Evolutionary conservation across 2,113 vertebrate genomes (phyloP).

Genomic region (Alouatta palliata): DNA sequence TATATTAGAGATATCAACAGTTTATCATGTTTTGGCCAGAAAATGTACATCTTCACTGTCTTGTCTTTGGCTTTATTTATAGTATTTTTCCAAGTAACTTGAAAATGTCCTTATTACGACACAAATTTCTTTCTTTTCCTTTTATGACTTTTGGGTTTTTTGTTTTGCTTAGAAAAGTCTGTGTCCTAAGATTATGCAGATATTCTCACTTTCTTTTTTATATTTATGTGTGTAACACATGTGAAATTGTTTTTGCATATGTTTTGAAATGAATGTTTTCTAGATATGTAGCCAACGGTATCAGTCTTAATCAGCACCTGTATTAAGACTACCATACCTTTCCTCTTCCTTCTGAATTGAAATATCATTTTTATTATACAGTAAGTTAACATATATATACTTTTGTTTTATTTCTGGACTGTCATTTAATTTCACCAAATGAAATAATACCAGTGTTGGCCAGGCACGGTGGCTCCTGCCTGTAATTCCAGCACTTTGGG

Average conservation of each 20-base stretch:
- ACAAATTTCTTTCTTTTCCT: not conserved
- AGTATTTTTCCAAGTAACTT: not conserved
- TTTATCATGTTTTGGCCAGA: not conserved
- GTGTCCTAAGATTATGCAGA: not conserved
- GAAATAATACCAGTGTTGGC: not conserved
- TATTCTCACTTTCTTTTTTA: not conserved
- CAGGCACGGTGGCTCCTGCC: no score
- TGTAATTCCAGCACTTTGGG: no score
- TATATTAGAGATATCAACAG: not conserved
- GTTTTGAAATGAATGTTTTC: not conserved
- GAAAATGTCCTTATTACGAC: not conserved
- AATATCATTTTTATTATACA: not conserved
- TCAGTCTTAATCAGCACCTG: not conserved
- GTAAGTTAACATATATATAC: not conserved
- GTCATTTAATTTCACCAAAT: not conserved
- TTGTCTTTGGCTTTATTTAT: not conserved
- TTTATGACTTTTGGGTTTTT: not conserved
- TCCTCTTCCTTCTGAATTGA: not conserved
- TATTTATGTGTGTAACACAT: not conserved
- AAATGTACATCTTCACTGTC: not conserved
- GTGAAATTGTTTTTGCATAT: not conserved
- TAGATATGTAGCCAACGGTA: not conserved
- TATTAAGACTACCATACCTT: not conserved
- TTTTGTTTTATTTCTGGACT: slow-evolving; percentile 13
- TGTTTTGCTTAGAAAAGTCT: slow-evolving; percentile 7